Conservation (phyloP, 2,888 invertebrate species). For the Dilophus febrilis region DNA sequence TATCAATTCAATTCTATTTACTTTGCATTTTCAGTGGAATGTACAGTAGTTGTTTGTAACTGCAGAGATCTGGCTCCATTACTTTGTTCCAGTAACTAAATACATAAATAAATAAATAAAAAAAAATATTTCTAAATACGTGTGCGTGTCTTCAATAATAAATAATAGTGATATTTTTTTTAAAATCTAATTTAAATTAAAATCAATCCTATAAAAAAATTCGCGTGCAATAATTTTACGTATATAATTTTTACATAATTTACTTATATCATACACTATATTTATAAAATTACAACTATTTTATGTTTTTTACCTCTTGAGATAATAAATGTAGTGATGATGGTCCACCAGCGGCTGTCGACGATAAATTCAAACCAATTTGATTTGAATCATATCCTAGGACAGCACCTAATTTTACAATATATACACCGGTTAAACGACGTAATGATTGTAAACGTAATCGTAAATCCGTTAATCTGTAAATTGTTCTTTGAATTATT, state of each 20-base stretch:
- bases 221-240: background rate
- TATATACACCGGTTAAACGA: constrained; percentile 66
- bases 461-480: constrained; percentile 57
- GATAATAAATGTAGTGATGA: constrained; percentile 34
- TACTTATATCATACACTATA: too few species aligned
- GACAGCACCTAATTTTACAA: constrained; percentile 62
- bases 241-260: too few species aligned
- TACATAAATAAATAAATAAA: constrained; percentile 11
- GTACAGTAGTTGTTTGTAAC: constrained; percentile 35
- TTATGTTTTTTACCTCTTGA: constrained; percentile 33
- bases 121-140: background rate
- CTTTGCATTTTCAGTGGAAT: constrained; percentile 40
- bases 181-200: too few species aligned
- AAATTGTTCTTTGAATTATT: constrained; percentile 25
- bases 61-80: constrained; percentile 34
- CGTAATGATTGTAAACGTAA: constrained; percentile 66
- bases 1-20: too few species aligned
- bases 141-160: background rate
- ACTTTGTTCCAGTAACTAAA: constrained; percentile 50
- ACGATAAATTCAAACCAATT: constrained; percentile 27
- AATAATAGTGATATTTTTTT: background rate
- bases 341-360: constrained; percentile 18
- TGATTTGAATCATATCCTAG: constrained; percentile 53
- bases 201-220: too few species aligned
- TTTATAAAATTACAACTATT: constrained; percentile 9